phyloP scores from a whole-genome alignment of 1,140 invertebrate genomes.

The Aphelenchoides fujianensis region DNA sequence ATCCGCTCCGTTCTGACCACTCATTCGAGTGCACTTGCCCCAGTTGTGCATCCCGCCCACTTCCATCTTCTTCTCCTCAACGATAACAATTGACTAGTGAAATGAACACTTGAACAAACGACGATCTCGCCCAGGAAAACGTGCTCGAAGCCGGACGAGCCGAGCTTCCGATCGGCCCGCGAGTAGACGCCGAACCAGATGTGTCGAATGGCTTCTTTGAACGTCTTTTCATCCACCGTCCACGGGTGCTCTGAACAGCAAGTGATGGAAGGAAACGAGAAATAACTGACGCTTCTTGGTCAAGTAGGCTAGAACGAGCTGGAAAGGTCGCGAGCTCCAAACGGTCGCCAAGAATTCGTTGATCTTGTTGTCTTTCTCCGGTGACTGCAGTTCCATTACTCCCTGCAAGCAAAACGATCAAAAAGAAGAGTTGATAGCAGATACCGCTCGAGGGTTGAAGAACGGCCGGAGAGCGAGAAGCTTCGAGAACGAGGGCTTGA shows the following conservation, averaged over 20 bases:
- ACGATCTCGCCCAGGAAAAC: slow-evolving; percentile 72
- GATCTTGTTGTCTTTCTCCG: not conserved
- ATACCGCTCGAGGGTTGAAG: not conserved
- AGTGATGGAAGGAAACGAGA: not conserved
- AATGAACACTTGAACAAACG: not conserved
- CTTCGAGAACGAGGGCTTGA: not conserved
- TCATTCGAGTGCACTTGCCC: too few relatives aligned
- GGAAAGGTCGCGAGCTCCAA: not conserved
- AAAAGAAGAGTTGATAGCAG: too few relatives aligned
- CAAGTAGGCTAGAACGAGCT: not conserved
- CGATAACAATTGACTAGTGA: too few relatives aligned
- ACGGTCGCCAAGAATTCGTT: not conserved
- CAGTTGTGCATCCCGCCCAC: slow-evolving; percentile 77
- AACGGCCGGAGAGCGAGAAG: not conserved
- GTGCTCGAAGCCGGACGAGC: slow-evolving; percentile 73
- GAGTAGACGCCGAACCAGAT: slow-evolving; percentile 31
- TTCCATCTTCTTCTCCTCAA: slow-evolving; percentile 16
- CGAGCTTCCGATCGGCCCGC: slow-evolving; percentile 13
- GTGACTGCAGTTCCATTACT: not conserved
- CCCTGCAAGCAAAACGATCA: too few relatives aligned
- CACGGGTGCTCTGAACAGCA: slow-evolving; percentile 6
- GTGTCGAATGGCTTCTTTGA: slow-evolving; percentile 17
- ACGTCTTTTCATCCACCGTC: slow-evolving; percentile 3
- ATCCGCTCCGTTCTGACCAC: too few relatives aligned
- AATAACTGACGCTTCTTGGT: not conserved